Conservation (phyloP, 2,113 vertebrate genomes). For the Amphilophus citrinellus region DNA sequence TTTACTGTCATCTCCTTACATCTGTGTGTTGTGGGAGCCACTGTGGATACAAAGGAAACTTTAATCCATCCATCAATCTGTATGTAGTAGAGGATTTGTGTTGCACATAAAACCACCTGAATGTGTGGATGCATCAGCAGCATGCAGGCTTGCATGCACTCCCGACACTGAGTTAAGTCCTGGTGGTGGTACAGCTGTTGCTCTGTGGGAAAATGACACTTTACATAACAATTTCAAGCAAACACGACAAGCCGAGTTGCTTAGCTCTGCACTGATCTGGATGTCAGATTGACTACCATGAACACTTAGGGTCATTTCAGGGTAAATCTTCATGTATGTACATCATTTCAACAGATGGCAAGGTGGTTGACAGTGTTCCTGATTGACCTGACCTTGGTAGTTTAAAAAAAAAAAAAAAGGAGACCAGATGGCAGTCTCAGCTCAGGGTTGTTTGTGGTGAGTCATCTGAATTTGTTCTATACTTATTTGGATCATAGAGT, state of each 20-base stretch:
- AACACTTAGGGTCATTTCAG: constrained; percentile 11
- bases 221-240: constrained; percentile 60
- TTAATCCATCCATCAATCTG: constrained; percentile 10
- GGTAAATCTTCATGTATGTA: constrained; percentile 24
- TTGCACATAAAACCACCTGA: background rate
- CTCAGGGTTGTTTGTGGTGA: background rate
- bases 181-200: constrained; percentile 58
- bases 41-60: background rate
- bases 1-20: constrained; percentile 2
- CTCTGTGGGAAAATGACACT: constrained; percentile 47
- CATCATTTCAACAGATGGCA: constrained; percentile 14
- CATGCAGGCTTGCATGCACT: background rate
- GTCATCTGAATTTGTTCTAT: background rate
- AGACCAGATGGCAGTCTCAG: constrained; percentile 18
- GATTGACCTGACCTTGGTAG: constrained; percentile 12
- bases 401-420: background rate
- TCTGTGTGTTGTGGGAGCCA: constrained; percentile 14
- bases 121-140: constrained; percentile 11
- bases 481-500: background rate
- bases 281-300: constrained; percentile 13
- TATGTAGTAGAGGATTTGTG: background rate
- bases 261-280: constrained; percentile 1
- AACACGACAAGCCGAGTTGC: constrained; percentile 27
- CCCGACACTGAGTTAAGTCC: constrained; percentile 14
- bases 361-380: constrained; percentile 5